These are phyloP conservation scores for Nycticorax nycticorax DNA, from an alignment of 2,113 vertebrate genomes.

Conservation along the genomic window DNA sequence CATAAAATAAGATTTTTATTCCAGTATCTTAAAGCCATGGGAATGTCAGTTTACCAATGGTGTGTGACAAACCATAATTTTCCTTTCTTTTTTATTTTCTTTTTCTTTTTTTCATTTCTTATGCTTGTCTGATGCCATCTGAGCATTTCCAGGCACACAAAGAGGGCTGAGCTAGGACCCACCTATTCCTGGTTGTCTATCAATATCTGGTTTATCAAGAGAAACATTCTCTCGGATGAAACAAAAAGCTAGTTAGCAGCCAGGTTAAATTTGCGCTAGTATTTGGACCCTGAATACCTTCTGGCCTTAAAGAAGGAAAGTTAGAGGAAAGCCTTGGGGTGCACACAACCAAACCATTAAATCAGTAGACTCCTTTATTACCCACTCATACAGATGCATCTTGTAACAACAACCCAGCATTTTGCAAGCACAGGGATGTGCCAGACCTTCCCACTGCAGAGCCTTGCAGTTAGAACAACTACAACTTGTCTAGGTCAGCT, in stretches of 20 bases:
- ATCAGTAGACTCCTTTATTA: neutral
- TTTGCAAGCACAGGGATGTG: neutral
- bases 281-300: neutral
- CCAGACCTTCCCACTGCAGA: neutral
- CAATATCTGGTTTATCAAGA: neutral
- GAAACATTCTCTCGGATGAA: neutral
- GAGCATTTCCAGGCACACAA: neutral
- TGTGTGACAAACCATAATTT: neutral
- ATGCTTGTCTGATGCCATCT: neutral
- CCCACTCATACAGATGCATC: neutral
- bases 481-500: neutral
- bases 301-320: neutral
- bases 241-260: neutral
- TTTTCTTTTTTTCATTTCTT: neutral
- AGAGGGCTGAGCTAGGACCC: neutral
- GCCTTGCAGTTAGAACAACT: neutral
- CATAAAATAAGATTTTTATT: neutral
- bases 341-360: neutral
- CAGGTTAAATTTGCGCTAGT: neutral
- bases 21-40: neutral
- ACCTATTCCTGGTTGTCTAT: neutral
- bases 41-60: neutral
- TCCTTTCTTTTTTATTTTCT: neutral
- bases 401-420: neutral
- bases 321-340: neutral